phyloP scores from a whole-genome alignment of 2,797 vertebrate species.

The Enteromius unitaeniatus region DNA sequence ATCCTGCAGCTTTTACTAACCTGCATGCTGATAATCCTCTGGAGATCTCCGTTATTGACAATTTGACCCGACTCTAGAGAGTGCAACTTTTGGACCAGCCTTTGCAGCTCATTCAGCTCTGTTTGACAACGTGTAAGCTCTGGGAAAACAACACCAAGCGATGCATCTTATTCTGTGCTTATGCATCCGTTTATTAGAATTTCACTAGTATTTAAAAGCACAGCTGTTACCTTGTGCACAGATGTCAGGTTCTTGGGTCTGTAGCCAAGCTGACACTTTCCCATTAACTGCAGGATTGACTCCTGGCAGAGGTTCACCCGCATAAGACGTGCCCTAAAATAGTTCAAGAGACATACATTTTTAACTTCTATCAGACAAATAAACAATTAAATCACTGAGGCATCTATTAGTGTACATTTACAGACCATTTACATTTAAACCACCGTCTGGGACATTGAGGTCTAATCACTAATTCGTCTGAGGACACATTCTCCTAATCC shows the following conservation, averaged over 20 bases:
- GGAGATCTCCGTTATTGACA: conserved; percentile 80
- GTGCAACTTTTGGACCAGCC: conserved; percentile 86
- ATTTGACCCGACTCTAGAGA: conserved; percentile 81
- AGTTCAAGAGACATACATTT: background rate
- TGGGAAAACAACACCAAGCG: conserved; percentile 60
- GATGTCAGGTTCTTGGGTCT: conserved; percentile 81
- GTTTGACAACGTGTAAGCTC: conserved; percentile 87
- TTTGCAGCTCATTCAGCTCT: conserved; percentile 86
- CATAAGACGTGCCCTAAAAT: conserved; percentile 60
- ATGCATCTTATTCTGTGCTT: background rate
- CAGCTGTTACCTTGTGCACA: conserved; percentile 83
- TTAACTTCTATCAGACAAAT: background rate
- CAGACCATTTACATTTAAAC: background rate
- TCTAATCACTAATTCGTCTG: conserved; percentile 23
- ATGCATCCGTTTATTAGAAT: background rate
- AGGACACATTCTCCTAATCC: conserved; percentile 39
- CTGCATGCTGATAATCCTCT: conserved; percentile 79
- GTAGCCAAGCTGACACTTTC: conserved; percentile 90
- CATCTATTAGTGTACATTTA: conserved; percentile 15
- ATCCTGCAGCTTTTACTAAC: conserved; percentile 66
- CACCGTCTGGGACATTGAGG: conserved; percentile 15
- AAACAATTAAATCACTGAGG: background rate
- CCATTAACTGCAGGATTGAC: conserved; percentile 75
- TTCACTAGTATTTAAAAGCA: background rate
- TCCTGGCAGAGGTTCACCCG: conserved; percentile 67